These are phyloP conservation scores for Limnephilus rhombicus DNA, from an alignment of 2,888 invertebrate species.

Conservation along the genomic window DNA sequence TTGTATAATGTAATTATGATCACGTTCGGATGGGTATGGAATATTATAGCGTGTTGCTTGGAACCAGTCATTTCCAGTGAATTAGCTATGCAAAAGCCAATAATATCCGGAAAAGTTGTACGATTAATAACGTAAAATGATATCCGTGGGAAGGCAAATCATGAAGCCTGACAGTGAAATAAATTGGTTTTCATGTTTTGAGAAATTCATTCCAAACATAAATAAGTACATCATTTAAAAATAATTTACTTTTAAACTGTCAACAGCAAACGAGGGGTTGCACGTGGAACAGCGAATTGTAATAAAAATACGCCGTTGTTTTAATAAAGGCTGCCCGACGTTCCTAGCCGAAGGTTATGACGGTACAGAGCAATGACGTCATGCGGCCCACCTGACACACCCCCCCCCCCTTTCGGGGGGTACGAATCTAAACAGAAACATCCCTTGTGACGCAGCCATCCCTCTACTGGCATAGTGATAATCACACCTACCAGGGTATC, in stretches of 20 bases:
- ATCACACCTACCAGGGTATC: background rate
- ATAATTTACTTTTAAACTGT: background rate
- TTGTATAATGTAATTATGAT: background rate
- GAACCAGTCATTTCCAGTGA: background rate
- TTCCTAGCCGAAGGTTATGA: background rate
- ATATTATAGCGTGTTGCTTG: background rate
- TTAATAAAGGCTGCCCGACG: background rate
- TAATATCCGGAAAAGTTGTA: background rate
- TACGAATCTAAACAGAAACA: background rate
- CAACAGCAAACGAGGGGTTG: background rate
- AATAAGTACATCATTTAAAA: background rate
- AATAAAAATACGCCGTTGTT: background rate
- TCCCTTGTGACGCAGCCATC: background rate
- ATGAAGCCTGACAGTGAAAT: background rate
- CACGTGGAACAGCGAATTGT: background rate
- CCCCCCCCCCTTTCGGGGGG: background rate
- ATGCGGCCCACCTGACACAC: background rate
- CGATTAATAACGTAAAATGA: background rate
- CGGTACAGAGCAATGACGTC: background rate
- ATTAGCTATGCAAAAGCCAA: background rate
- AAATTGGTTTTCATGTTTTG: background rate
- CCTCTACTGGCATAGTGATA: background rate
- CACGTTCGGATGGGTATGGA: background rate
- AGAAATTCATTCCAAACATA: background rate
- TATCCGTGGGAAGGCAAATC: background rate